These are phyloP conservation scores for Dryadula phaetusa DNA, from an alignment of 2,888 invertebrate species.

Conservation along the genomic window DNA sequence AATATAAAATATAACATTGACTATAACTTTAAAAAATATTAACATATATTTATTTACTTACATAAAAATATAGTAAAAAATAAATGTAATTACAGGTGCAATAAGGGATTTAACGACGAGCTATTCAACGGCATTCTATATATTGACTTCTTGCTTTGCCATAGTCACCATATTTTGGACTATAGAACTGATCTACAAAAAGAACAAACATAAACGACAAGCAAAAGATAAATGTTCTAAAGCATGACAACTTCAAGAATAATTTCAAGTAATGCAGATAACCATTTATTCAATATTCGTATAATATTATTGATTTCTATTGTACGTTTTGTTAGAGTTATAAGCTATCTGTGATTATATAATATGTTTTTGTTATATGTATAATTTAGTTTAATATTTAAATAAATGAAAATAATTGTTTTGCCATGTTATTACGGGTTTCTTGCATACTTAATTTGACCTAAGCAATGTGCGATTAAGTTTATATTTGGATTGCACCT, in stretches of 20 bases:
- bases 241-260: conserved; percentile 21
- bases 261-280: not conserved
- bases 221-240: conserved; percentile 34
- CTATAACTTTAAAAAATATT: too few species aligned
- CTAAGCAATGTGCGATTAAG: too few species aligned
- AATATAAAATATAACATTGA: too few species aligned
- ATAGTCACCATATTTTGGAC: conserved; percentile 65
- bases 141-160: conserved; percentile 71
- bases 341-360: too few species aligned
- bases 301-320: not conserved
- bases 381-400: too few species aligned
- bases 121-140: conserved; percentile 82
- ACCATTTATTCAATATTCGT: not conserved
- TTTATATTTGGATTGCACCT: too few species aligned
- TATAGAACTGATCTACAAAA: conserved; percentile 68
- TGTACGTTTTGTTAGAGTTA: too few species aligned
- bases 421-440: too few species aligned
- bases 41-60: too few species aligned
- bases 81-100: conserved; percentile 68
- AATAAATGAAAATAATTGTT: too few species aligned
- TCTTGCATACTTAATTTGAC: too few species aligned
- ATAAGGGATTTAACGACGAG: conserved; percentile 84
- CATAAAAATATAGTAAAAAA: not conserved
- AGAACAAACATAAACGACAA: conserved; percentile 60
- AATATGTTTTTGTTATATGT: too few species aligned